A percentile compares a stretch with the other conserved stretches of the same genome.
Evolutionary conservation across 2,113 vertebrate genomes (phyloP).

Genomic region (Glaucomys volans): DNA sequence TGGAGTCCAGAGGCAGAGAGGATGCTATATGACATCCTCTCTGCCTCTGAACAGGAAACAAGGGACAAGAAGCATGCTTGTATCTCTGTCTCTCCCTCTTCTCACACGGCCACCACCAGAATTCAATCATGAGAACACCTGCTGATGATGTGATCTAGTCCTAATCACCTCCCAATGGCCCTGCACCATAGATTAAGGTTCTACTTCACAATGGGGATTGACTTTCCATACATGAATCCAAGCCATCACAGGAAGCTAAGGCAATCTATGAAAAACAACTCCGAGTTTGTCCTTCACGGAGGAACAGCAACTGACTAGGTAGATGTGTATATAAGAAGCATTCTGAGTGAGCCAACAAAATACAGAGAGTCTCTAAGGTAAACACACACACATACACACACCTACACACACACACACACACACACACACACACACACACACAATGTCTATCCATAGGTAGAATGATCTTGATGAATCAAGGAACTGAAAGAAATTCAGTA

Average conservation of each 20-base stretch:
- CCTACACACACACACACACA: too few species aligned
- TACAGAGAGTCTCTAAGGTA: not conserved
- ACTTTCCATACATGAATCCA: not conserved
- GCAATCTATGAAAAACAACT: not conserved
- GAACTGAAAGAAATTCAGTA: not conserved
- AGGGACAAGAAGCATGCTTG: accelerated
- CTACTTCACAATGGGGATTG: not conserved
- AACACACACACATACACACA: too few species aligned
- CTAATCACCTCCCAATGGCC: too few species aligned
- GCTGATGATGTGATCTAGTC: not conserved
- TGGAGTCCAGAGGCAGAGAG: not conserved
- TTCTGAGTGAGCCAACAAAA: not conserved
- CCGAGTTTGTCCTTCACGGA: not conserved
- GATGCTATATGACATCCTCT: not conserved
- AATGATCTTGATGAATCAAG: not conserved
- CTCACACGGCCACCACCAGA: not conserved
- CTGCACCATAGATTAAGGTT: not conserved
- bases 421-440: too few species aligned
- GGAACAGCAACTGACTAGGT: not conserved
- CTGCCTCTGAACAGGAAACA: too few species aligned
- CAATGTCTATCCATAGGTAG: not conserved
- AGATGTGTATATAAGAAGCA: not conserved
- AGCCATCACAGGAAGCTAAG: not conserved
- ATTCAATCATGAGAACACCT: too few species aligned
- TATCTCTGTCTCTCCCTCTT: not conserved